A percentile compares a stretch with the other conserved stretches of the same genome.
Conservation (phyloP, 2,888 invertebrate species). For the Pseudococcus jackbeardsleyi region DNA sequence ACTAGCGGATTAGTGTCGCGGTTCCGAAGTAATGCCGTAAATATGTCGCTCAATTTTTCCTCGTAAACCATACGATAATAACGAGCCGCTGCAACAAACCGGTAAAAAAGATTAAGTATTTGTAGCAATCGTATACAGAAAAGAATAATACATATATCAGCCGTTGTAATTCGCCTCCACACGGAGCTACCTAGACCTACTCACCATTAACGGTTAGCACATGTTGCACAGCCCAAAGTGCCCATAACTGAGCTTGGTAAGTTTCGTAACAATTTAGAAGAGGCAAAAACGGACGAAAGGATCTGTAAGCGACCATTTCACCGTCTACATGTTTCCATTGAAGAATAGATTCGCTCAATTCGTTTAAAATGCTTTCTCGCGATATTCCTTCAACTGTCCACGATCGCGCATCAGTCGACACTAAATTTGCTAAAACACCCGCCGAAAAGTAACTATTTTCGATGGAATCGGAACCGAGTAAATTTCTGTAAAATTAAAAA, state of each 20-base stretch:
- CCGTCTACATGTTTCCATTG: conserved; percentile 78
- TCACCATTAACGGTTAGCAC: conserved; percentile 82
- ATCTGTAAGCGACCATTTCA: conserved; percentile 84
- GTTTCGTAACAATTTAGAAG: conserved; percentile 75
- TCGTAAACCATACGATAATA: conserved; percentile 29
- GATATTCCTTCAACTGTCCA: conserved; percentile 75
- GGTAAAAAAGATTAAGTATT: background rate
- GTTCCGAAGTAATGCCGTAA: background rate
- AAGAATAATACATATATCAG: background rate
- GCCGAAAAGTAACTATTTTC: conserved; percentile 96
- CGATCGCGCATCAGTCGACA: conserved; percentile 86
- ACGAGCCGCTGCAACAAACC: background rate
- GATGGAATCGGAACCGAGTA: conserved; percentile 77
- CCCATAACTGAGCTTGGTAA: conserved; percentile 81
- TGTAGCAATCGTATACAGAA: background rate
- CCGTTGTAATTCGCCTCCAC: too few relatives aligned
- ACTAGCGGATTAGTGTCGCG: background rate
- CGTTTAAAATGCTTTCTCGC: conserved; percentile 73
- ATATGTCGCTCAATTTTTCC: conserved; percentile 29
- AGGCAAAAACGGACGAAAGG: conserved; percentile 79
- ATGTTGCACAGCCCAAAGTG: conserved; percentile 84
- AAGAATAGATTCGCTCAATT: conserved; percentile 71
- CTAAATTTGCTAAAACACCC: conserved; percentile 95
- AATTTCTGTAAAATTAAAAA: conserved; percentile 67
- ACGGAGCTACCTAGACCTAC: conserved; percentile 68